Evolutionary conservation across 2,113 vertebrate species (phyloP).

Genomic region (Riparia riparia): DNA sequence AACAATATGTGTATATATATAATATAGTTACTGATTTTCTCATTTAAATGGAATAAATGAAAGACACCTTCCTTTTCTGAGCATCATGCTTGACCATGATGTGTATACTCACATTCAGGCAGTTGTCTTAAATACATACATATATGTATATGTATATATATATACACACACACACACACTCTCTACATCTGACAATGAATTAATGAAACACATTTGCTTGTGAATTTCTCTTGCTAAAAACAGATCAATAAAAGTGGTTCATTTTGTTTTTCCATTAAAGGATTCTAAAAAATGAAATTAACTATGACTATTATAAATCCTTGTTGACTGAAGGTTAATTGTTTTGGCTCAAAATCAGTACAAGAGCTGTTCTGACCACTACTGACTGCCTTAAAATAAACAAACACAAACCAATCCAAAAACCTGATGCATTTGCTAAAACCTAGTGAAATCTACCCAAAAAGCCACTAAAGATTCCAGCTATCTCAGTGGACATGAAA

Average conservation of each 20-base stretch:
- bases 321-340: not conserved
- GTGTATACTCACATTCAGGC: constrained; percentile 18
- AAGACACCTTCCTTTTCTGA: constrained; percentile 1
- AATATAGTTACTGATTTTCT: not conserved
- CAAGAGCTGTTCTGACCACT: not conserved
- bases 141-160: not conserved
- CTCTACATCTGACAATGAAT: not conserved
- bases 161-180: not conserved
- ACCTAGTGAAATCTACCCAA: not conserved
- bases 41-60: constrained; percentile 9
- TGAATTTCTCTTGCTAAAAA: not conserved
- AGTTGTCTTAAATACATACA: not conserved
- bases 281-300: not conserved
- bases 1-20: not conserved
- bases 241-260: not conserved
- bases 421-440: not conserved
- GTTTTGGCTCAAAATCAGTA: not conserved
- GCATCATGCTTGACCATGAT: constrained; percentile 23
- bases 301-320: not conserved
- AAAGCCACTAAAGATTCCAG: not conserved
- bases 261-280: not conserved
- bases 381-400: not conserved
- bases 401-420: not conserved
- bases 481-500: not conserved
- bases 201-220: not conserved